A percentile compares a stretch with the other conserved stretches of the same genome.
Conservation (phyloP, 2,888 invertebrate species). For the Napeogenes inachia region DNA sequence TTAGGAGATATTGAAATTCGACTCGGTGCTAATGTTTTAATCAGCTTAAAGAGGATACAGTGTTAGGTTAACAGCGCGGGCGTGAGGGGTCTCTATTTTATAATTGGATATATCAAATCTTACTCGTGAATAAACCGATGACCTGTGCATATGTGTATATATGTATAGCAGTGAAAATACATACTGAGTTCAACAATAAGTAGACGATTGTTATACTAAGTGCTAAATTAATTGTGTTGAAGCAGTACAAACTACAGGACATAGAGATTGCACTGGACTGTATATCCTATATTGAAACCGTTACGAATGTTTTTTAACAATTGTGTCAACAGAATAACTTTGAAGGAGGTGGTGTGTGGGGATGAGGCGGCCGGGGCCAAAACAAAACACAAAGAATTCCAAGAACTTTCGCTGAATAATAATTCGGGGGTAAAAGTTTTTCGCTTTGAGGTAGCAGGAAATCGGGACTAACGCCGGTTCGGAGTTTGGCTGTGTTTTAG, state of each 20-base stretch:
- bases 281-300: constrained; percentile 29
- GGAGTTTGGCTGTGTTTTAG: constrained; percentile 66
- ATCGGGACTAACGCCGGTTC: constrained; percentile 66
- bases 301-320: constrained; percentile 42
- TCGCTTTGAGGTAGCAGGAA: constrained; percentile 57
- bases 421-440: constrained; percentile 67
- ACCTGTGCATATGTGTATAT: constrained; percentile 44
- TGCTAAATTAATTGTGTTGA: too few relatives aligned
- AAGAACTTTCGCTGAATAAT: constrained; percentile 71
- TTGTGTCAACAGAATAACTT: constrained; percentile 52
- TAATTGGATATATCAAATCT: constrained; percentile 60
- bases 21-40: constrained; percentile 44
- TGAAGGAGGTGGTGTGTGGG: constrained; percentile 38
- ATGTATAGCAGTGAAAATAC: background rate
- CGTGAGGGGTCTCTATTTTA: constrained; percentile 37
- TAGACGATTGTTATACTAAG: too few relatives aligned
- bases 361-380: constrained; percentile 44
- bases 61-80: constrained; percentile 34
- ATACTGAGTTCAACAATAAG: too few relatives aligned
- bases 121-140: constrained; percentile 53
- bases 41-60: constrained; percentile 48
- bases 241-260: too few relatives aligned
- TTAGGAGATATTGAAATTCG: constrained; percentile 35
- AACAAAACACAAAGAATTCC: constrained; percentile 68
- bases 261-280: too few relatives aligned